Conservation (phyloP, 2,888 invertebrate species). For the Sinopyrophorus schimmeli region DNA sequence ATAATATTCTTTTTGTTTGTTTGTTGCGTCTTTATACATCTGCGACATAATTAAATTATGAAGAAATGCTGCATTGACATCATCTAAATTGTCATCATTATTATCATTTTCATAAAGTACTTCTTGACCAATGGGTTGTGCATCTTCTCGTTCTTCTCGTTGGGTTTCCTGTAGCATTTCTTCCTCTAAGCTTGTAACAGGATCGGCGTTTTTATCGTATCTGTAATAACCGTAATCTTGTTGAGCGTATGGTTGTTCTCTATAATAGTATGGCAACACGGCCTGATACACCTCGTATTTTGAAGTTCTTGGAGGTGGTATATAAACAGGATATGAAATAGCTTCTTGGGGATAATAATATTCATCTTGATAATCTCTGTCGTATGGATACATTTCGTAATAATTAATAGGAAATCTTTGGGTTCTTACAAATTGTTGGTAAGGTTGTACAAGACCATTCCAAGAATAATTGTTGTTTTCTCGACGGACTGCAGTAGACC, state of each 20-base stretch:
- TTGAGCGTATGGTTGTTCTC: conserved; percentile 45
- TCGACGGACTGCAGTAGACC: conserved; percentile 32
- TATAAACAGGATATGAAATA: conserved; percentile 47
- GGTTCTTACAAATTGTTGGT: conserved; percentile 42
- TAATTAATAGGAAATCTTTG: conserved; percentile 58
- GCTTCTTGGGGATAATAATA: conserved; percentile 48
- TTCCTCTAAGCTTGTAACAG: conserved; percentile 61
- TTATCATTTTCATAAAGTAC: conserved; percentile 65
- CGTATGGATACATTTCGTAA: conserved; percentile 57
- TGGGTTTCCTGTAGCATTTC: conserved; percentile 65
- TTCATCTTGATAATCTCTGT: conserved; percentile 61
- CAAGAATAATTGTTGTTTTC: conserved; percentile 37
- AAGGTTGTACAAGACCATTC: conserved; percentile 40
- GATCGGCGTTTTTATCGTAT: conserved; percentile 51
- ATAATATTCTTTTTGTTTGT: conserved; percentile 39
- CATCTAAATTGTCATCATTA: conserved; percentile 47
- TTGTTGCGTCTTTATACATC: conserved; percentile 63
- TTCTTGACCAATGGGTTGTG: conserved; percentile 68
- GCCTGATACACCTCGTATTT: conserved; percentile 56
- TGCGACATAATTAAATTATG: conserved; percentile 69
- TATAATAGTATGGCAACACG: conserved; percentile 57
- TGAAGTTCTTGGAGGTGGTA: conserved; percentile 56
- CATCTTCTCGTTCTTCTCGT: conserved; percentile 59
- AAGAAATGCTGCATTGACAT: conserved; percentile 65
- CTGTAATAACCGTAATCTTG: conserved; percentile 55